phyloP scores from a whole-genome alignment of 2,888 invertebrate genomes.

The Carpatolechia fugitivella region DNA sequence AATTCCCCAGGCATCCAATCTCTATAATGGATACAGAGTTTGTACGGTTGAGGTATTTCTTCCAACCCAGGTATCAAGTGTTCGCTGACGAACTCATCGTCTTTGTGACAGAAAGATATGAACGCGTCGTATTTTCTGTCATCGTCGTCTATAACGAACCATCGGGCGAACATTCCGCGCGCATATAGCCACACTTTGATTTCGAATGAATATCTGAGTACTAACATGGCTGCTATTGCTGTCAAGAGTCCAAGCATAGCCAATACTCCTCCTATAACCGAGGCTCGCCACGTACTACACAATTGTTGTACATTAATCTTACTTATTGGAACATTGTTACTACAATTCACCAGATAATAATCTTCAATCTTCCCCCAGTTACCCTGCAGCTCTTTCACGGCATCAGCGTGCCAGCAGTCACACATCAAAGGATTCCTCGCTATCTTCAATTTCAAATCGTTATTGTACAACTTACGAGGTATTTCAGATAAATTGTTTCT shows the following conservation, averaged over 20 bases:
- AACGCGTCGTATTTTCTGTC: slow-evolving; percentile 85
- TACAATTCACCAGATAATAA: slow-evolving; percentile 23
- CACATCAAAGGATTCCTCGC: slow-evolving; percentile 32
- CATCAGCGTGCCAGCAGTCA: slow-evolving; percentile 24
- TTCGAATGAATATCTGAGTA: slow-evolving; percentile 28
- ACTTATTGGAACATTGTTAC: slow-evolving; percentile 13
- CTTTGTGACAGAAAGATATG: slow-evolving; percentile 88
- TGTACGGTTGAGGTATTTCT: slow-evolving; percentile 63
- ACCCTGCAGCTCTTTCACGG: slow-evolving; percentile 18
- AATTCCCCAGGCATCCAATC: slow-evolving; percentile 87
- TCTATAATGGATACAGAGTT: slow-evolving; percentile 84
- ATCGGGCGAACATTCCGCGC: slow-evolving; percentile 21
- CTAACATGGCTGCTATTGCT: neutral
- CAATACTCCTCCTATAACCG: slow-evolving; percentile 21
- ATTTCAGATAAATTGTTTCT: slow-evolving; percentile 22
- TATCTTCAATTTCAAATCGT: slow-evolving; percentile 21
- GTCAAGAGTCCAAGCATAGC: slow-evolving; percentile 19
- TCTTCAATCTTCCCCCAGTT: slow-evolving; percentile 22
- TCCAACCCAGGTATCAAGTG: slow-evolving; percentile 83
- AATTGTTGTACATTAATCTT: slow-evolving; percentile 19
- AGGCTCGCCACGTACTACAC: slow-evolving; percentile 31
- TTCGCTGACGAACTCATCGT: slow-evolving; percentile 84
- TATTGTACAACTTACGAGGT: slow-evolving; percentile 19
- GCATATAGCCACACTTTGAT: slow-evolving; percentile 27
- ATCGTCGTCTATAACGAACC: slow-evolving; percentile 27